Percentiles rank a stretch among this genome's conserved stretches.
phyloP scores from a whole-genome alignment of 2,888 invertebrate species.

The Stegophylla sp. region DNA sequence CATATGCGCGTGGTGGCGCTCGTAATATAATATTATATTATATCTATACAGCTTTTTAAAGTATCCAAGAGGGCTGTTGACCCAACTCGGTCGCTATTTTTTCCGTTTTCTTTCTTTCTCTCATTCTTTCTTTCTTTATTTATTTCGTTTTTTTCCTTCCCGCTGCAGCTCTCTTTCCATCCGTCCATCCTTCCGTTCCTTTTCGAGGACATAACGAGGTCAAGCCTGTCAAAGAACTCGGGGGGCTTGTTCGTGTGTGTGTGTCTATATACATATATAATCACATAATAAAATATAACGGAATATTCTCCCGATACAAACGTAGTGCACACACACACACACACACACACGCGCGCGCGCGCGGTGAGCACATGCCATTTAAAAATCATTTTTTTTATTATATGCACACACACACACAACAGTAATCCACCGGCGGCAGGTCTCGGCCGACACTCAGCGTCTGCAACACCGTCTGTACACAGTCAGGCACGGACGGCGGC shows the following conservation, averaged over 20 bases:
- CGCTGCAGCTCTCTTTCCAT: not conserved
- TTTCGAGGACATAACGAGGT: constrained; percentile 50
- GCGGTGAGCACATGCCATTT: constrained; percentile 4
- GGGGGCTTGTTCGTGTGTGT: not conserved
- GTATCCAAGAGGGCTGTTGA: constrained; percentile 52
- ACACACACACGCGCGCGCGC: not conserved
- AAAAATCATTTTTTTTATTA: constrained; percentile 20
- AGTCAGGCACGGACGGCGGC: not conserved
- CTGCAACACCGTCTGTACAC: not conserved
- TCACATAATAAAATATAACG: constrained; percentile 52
- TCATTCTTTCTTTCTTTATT: not conserved
- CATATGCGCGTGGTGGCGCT: no score
- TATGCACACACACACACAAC: constrained; percentile 5
- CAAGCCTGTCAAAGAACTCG: constrained; percentile 50
- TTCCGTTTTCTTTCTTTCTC: not conserved
- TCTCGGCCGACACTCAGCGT: not conserved
- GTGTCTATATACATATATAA: not conserved
- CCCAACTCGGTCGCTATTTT: constrained; percentile 33
- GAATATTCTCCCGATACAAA: constrained; percentile 12
- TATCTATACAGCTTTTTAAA: not conserved
- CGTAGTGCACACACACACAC: not conserved
- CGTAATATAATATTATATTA: not conserved
- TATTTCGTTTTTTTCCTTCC: not conserved
- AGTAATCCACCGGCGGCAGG: constrained; percentile 46
- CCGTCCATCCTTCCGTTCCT: not conserved